Conservation (phyloP, 1,140 invertebrate genomes). For the Ganaspis sp. region DNA sequence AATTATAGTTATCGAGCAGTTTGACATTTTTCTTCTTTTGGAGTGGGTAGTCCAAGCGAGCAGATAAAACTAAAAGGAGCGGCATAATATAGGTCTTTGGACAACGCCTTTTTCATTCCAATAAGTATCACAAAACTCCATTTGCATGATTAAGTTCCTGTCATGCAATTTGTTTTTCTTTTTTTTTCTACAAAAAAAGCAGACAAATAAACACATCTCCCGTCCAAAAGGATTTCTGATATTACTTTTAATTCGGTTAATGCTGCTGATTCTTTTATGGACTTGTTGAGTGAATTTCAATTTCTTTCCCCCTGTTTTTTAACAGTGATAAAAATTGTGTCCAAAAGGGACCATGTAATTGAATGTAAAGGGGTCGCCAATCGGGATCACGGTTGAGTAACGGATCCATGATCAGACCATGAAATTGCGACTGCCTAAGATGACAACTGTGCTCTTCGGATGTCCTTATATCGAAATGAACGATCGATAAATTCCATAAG, state of each 20-base stretch:
- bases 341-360: slow-evolving; percentile 43
- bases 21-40: slow-evolving; percentile 23
- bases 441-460: slow-evolving; percentile 39
- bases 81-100: slow-evolving; percentile 28
- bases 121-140: slow-evolving; percentile 25
- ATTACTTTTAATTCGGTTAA: neutral
- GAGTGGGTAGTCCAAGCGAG: neutral
- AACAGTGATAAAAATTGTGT: neutral
- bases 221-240: neutral
- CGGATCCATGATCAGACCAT: slow-evolving; percentile 60
- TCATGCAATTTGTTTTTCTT: slow-evolving; percentile 12
- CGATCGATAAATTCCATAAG: slow-evolving; percentile 68
- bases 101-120: slow-evolving; percentile 25
- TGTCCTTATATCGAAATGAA: slow-evolving; percentile 63
- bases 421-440: slow-evolving; percentile 48
- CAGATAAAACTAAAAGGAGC: slow-evolving; percentile 15
- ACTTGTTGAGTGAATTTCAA: neutral
- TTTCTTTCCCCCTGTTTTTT: neutral
- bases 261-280: neutral
- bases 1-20: slow-evolving; percentile 9
- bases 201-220: neutral
- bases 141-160: slow-evolving; percentile 10
- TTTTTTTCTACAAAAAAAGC: neutral
- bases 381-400: slow-evolving; percentile 67
- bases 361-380: slow-evolving; percentile 59